Evolutionary conservation across 2,113 vertebrate species (phyloP), one percentile per base, ranked within the genome.

Genomic region (Melanotaenia duboulayi): DNA sequence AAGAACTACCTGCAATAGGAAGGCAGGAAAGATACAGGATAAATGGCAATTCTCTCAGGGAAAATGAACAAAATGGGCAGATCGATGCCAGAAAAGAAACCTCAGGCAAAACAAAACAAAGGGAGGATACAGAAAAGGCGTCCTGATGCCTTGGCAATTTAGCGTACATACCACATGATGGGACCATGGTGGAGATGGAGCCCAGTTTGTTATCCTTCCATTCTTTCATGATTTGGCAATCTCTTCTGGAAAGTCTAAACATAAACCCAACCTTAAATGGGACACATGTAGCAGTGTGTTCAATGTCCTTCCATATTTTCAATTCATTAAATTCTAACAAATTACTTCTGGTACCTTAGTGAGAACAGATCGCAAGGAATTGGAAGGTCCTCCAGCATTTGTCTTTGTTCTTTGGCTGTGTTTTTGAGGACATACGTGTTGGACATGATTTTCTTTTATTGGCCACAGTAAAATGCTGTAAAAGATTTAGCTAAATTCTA

Each of bases 31-130:
- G 75, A 81, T 48, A 65, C 11, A 13, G 61, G 65, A 82, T 70
- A 55, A 76, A 76, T 66, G 28, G 58, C 58, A 48, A 35, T 74
- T 57, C 74, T 78, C 74, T 64, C 24, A 70, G 81, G 76, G 74
- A 42, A 83, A 51, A 28, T 1, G 79, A 59, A 65, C 64, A 69
- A 83, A 87, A 78, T 19, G 17, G 28, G 60, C 13, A 14, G 56
- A 84, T 90, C 78, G 68, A 86, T 89, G 78, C 61, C 68, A 71
- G 56, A 51, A 59, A 84, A 65, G 69, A 69, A 40, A 81, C 80
- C 78, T 71, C 55, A 0, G 84, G 86, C 78, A 56, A 70, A 78
- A 76, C 32, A 74, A 61, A 78, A 88, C 63, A 87, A 75, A 83
- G 69, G 32, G 22, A 52, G 32, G 23, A 51, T 4, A 28, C 25